These are phyloP conservation scores for Lacanobia oleracea DNA, from an alignment of 2,888 invertebrate species.

Conservation along the genomic window DNA sequence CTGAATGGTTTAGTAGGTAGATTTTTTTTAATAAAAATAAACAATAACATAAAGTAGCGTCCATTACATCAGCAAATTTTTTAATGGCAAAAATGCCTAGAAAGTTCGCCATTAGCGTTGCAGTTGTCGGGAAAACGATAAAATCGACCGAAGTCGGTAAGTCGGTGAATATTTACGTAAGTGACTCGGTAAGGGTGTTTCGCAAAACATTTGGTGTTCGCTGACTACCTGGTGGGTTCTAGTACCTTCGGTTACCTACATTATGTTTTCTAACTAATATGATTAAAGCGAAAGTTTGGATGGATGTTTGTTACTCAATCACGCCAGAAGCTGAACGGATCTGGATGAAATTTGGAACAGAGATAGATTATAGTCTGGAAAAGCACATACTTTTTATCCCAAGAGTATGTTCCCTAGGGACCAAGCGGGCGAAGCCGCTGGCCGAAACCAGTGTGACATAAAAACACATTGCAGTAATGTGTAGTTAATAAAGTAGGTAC, in stretches of 20 bases:
- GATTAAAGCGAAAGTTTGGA: no score
- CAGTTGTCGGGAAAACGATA: conserved; percentile 47
- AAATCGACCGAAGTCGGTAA: conserved; percentile 56
- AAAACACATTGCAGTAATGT: conserved; percentile 18
- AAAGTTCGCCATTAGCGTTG: conserved; percentile 23
- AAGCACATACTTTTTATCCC: no score
- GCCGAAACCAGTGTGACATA: conserved; percentile 32
- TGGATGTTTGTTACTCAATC: no score
- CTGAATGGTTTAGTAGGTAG: no score
- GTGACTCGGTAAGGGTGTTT: conserved; percentile 50
- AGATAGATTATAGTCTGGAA: no score
- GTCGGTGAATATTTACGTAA: conserved; percentile 59
- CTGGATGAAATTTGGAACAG: no score
- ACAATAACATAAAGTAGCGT: neutral
- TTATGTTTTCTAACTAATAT: no score
- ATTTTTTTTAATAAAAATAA: neutral
- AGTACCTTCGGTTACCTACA: conserved; percentile 25
- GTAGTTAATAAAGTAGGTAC: neutral
- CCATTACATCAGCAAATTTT: conserved; percentile 8
- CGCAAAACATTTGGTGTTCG: conserved; percentile 55
- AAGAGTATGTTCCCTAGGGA: no score
- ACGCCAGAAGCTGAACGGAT: no score
- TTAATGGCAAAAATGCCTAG: conserved; percentile 10
- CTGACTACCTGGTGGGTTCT: conserved; percentile 38
- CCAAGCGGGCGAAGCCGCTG: no score